Evolutionary conservation across 2,797 vertebrate species (phyloP).

Genomic region (Arnoldichthys spilopterus): DNA sequence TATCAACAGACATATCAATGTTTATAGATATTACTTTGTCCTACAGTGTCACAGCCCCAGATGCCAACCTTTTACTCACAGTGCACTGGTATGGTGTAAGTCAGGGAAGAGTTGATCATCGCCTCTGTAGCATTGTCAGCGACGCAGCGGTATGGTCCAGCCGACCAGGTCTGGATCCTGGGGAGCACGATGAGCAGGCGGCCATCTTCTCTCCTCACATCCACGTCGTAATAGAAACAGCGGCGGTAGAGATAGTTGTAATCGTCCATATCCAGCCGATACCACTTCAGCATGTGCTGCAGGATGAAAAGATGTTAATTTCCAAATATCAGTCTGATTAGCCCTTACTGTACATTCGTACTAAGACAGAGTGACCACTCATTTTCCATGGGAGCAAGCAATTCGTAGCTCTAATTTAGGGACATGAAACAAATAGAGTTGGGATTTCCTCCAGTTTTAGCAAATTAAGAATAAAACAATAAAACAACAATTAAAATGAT

Average conservation of each 20-base stretch:
- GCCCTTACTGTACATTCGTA: no score
- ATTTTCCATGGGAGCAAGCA: no score
- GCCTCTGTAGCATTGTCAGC: slow-evolving; percentile 51
- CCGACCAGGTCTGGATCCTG: slow-evolving; percentile 52
- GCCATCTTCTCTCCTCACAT: slow-evolving; percentile 47
- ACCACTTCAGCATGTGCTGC: slow-evolving; percentile 66
- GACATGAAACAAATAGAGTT: no score
- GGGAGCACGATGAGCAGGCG: slow-evolving; percentile 65
- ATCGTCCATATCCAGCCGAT: slow-evolving; percentile 56
- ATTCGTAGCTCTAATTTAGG: no score
- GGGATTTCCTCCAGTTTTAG: no score
- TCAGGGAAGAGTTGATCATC: slow-evolving; percentile 62
- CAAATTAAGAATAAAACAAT: no score
- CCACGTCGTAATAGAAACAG: slow-evolving; percentile 62
- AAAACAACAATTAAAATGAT: no score
- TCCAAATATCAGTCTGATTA: not conserved
- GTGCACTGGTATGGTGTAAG: slow-evolving; percentile 71
- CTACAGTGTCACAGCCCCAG: not conserved
- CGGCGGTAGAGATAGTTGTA: slow-evolving; percentile 45
- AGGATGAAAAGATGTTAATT: not conserved
- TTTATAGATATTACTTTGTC: no score
- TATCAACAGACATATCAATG: no score
- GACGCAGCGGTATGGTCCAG: slow-evolving; percentile 77
- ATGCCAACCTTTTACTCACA: slow-evolving; percentile 73
- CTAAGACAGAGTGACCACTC: no score